Base-by-base conservation (phyloP, 2,797 vertebrate species). In the Gallirallus australis region DNA sequence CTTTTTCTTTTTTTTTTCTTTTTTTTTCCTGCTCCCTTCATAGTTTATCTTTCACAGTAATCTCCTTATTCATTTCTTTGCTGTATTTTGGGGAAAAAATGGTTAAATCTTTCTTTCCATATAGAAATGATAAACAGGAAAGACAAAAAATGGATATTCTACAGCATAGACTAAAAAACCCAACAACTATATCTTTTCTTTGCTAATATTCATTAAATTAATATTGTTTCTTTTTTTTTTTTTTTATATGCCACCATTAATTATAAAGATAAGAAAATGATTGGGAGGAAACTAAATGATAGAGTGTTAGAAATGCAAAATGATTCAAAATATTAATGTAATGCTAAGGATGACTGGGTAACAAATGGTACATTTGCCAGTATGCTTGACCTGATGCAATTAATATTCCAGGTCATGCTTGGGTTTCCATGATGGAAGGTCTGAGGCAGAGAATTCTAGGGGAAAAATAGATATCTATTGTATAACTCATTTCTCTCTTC, bases 261-360 rank as follows among this genome's bases (percentile, higher is more conserved):
- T 96, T 97, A 88, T 72, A 83, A 95, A 94, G 68, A 90, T 94
- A 95, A 95, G 95, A 86, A 95, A 79, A 91, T 96, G 71, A 94
- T 84, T 93, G 64, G 77, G 94, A 86, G 81, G 91, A 96, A 97
- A 77, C 80, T 76, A 94, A 96, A 93, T 96, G 97, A 98, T 97
- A 96, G 97, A 98, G 97, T 94, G 96, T 93, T 97, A 97, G 97
- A 98, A 98, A 97, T 96, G 96, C 93, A 97, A 96, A 98, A 98
- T 97, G 95, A 97, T 98, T 97, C 97, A 98, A 98, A 98, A 98
- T 98, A 98, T 98, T 98, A 98, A 98, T 98, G 97, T 98, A 97
- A 98, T 94, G 96, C 97, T 97, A 97, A 98, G 98, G 98, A 98
- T 98, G 97, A 98, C 97, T 97, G 98, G 97, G 95, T 98, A 98